These are phyloP conservation scores for Acanthurus tractus DNA, from an alignment of 2,797 vertebrate genomes.

Conservation along the genomic window DNA sequence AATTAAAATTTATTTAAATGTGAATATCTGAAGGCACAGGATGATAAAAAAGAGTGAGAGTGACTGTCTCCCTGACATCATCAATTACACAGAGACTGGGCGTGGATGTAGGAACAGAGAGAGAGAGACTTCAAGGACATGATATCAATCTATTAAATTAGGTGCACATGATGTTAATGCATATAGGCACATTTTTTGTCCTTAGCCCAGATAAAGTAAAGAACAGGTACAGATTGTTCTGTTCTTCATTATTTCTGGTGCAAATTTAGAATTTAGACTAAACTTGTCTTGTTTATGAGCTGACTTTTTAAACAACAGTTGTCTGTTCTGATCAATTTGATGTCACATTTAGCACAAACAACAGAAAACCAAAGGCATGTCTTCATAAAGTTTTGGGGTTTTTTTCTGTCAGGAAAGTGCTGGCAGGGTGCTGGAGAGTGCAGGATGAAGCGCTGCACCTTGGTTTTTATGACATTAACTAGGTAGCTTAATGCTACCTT, in stretches of 20 bases:
- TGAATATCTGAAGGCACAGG: conserved; percentile 18
- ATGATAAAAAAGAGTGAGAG: conserved; percentile 31
- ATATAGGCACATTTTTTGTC: neutral
- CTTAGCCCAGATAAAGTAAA: neutral
- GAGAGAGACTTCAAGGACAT: conserved; percentile 39
- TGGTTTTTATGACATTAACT: too few species aligned
- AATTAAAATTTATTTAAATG: conserved; percentile 31
- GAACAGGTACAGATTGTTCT: neutral
- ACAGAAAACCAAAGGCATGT: too few species aligned
- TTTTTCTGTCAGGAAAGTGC: too few species aligned
- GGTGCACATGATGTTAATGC: conserved; percentile 3
- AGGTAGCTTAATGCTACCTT: too few species aligned
- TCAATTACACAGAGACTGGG: conserved; percentile 24
- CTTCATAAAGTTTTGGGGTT: too few species aligned
- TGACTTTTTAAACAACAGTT: neutral
- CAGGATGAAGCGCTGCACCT: too few species aligned
- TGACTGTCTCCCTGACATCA: conserved; percentile 20
- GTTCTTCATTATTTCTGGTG: neutral
- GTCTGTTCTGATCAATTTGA: neutral
- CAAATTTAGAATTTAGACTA: neutral
- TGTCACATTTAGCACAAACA: too few species aligned
- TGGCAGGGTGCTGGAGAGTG: too few species aligned
- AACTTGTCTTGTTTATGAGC: too few species aligned
- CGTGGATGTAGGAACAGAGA: conserved; percentile 8
- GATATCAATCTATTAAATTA: conserved; percentile 11